These are phyloP conservation scores for Lycorma delicatula DNA, from an alignment of 1,140 invertebrate genomes.

Conservation along the genomic window DNA sequence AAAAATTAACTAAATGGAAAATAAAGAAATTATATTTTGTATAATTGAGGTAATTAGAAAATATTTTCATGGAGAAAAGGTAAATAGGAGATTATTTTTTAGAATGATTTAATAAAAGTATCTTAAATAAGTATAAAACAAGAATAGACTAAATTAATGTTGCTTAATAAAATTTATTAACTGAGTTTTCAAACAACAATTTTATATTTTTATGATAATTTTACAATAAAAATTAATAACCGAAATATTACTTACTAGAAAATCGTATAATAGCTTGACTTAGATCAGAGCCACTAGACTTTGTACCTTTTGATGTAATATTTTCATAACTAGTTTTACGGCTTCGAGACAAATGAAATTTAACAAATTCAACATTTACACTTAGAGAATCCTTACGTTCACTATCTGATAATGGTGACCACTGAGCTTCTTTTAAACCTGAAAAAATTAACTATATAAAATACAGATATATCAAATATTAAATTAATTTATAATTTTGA, in stretches of 20 bases:
- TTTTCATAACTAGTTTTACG: conserved; percentile 67
- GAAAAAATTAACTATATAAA: conserved; percentile 10
- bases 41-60: too few relatives aligned
- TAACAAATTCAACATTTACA: conserved; percentile 95
- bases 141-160: too few relatives aligned
- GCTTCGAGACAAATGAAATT: conserved; percentile 86
- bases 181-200: too few relatives aligned
- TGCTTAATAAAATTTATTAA: too few relatives aligned
- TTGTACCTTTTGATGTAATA: conserved; percentile 34
- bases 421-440: conserved; percentile 66
- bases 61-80: too few relatives aligned
- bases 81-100: too few relatives aligned
- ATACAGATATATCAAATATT: too few relatives aligned
- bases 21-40: too few relatives aligned
- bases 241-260: conserved; percentile 77
- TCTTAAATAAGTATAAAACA: too few relatives aligned
- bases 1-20: too few relatives aligned
- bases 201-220: too few relatives aligned
- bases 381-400: conserved; percentile 92
- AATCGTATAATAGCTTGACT: conserved; percentile 78
- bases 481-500: neutral
- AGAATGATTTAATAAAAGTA: too few relatives aligned
- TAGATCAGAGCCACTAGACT: conserved; percentile 45
- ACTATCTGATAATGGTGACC: conserved; percentile 76
- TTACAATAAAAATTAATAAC: conserved; percentile 7